Base-by-base conservation (phyloP, 2,113 vertebrate species). In the Columba livia region DNA sequence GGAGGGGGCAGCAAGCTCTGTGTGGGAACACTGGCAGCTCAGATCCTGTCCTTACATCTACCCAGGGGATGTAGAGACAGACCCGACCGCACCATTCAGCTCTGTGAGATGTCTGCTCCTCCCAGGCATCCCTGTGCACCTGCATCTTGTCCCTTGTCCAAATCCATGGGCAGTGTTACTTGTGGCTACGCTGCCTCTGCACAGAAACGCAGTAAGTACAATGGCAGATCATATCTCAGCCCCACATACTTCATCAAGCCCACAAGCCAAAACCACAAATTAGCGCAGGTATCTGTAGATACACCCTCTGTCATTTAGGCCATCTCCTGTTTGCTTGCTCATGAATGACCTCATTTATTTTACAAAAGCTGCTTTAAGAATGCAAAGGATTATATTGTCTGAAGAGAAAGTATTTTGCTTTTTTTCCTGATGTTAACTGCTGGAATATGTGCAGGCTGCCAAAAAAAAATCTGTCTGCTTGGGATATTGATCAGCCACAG, bases 71-170 rank as follows among this genome's bases (percentile, higher is more conserved):
- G 17, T 28, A 71, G 66, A 64, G 31, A 20, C 20, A 23, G 17
- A 84, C 28, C 13, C 78, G 81, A 31, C 16, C 0, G 0, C 34
- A 11, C 1, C 2, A 29, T 48, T 91, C 56, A 54, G 12, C 47
- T 74, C 48, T 20, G 12, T 23, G 47, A 71, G 40, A 12, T 31
- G 36, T 40, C 58, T 69, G 65, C 21, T 82, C 17, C 42, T 69
- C 31, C 21, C 14, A 29, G 0, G 0, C 3, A 0, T 71, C 74
- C 38, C 28, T 36, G 1, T 12, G 36, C 8, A 47, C 23, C 57
- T 25, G 4, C 13, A 11, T 12, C 61, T 79, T n/a, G 64, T 9
- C 44, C 6, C 12, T 70, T 47, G 4, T 56, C 16, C 54, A n/a
- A 74, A 31, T 32, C 32, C 16, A 28, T 47, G 47, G 62, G 18